Evolutionary conservation across 1,140 invertebrate genomes (phyloP).

Genomic region (Drusus annulatus): DNA sequence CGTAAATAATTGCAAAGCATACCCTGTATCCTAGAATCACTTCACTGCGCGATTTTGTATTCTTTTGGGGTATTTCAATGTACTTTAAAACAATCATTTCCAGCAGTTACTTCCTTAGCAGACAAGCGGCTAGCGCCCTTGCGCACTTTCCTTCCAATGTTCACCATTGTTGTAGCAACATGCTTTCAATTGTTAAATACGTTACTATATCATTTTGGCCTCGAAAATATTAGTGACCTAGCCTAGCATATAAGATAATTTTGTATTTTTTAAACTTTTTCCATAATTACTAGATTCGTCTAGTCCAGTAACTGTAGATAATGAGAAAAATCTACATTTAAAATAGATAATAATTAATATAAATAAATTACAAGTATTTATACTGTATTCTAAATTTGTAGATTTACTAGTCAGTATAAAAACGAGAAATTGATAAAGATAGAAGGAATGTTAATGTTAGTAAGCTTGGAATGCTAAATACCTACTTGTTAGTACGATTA

Average conservation of each 20-base stretch:
- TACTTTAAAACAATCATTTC: constrained; percentile 58
- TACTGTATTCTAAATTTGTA: constrained; percentile 56
- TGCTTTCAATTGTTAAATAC: constrained; percentile 56
- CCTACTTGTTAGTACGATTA: constrained; percentile 53
- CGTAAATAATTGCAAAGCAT: constrained; percentile 81
- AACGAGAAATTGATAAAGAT: constrained; percentile 51
- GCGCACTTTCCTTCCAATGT: constrained; percentile 41
- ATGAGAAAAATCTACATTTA: constrained; percentile 58
- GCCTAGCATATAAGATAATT: constrained; percentile 60
- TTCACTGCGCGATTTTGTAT: constrained; percentile 73
- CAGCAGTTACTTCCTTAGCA: constrained; percentile 58
- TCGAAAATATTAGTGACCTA: constrained; percentile 61
- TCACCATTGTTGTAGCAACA: constrained; percentile 45
- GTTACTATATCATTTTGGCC: constrained; percentile 59
- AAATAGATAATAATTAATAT: constrained; percentile 51
- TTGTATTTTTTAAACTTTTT: constrained; percentile 51
- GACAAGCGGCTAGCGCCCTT: constrained; percentile 56
- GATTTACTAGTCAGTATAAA: constrained; percentile 55
- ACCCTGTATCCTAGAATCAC: constrained; percentile 82
- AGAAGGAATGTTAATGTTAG: constrained; percentile 59
- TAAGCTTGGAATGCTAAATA: constrained; percentile 60
- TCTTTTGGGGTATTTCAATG: constrained; percentile 59
- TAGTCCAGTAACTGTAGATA: constrained; percentile 53
- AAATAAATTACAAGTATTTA: constrained; percentile 57
- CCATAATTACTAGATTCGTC: constrained; percentile 54